Evolutionary conservation across 1,140 invertebrate genomes (phyloP), one percentile per base, ranked within the genome.

Genomic region (Trinorchestia longiramus): DNA sequence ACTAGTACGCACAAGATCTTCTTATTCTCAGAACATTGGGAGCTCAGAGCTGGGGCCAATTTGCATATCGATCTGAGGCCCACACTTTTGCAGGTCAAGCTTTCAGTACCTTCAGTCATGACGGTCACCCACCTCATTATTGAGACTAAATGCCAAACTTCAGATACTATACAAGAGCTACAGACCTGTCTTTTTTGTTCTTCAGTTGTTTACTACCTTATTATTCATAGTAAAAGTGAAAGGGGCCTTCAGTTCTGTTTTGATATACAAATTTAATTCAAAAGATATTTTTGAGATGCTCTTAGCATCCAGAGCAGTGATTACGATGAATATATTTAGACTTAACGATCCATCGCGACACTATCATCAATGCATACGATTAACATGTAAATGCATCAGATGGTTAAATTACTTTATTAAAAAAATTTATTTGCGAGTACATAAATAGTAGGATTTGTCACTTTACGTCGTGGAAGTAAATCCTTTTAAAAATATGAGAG

Each of bases 161-260:
- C 62, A 77, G 62, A 77, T 77, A 19, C 62, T 15, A 77, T 77
- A 11, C 11, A 77, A 77, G 62, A 77, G 62, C 62, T 77, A 77
- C 62, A 28, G 36, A 36, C 62, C 11, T 23, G 62, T 77, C 62
- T 36, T 77, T 77, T 77, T 28, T 77, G 62, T 77, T 77, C 62
- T 77, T 77, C 62, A 77, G 62, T 28, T 77, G 62, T 77, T 77
- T 23, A 36, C 11, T 77, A 77, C 28, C 28, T 77, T 77, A 77
- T 77, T 77, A 77, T 77, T 77, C 62, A 77, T 77, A 77, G 62
- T 77, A 36, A 77, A 77, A 77, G 62, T 77, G 62, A 77, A 77
- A 77, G 62, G 62, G 11, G 36, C 36, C 15, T 23, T 23, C 28
- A 36, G 36, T 36, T 1, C 62, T 15, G 28, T 1, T 77, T 77